A percentile compares a stretch with the other conserved stretches of the same genome.
Conservation (phyloP, 2,888 invertebrate species). For the Tachina grossa region DNA sequence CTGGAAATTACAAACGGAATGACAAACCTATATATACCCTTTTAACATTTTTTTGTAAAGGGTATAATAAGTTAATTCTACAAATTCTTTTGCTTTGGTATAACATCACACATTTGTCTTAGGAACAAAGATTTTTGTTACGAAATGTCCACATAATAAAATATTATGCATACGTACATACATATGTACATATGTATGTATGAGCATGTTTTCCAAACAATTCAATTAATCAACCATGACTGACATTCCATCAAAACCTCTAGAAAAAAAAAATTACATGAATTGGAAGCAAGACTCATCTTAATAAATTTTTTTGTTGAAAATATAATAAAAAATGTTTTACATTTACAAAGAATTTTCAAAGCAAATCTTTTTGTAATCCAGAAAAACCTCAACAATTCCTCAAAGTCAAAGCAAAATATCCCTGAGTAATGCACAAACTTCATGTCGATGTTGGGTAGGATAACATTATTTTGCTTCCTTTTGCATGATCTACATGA, state of each 20-base stretch:
- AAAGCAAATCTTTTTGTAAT: conserved; percentile 25
- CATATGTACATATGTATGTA: background rate
- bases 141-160: background rate
- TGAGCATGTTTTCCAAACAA: background rate
- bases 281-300: conserved; percentile 20
- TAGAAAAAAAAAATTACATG: conserved; percentile 24
- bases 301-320: background rate
- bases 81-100: background rate
- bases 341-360: conserved; percentile 3
- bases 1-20: no score
- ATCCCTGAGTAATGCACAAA: conserved; percentile 31
- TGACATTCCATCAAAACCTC: conserved; percentile 56
- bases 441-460: background rate
- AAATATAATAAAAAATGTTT: background rate
- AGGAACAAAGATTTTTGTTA: background rate
- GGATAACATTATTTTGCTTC: background rate
- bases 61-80: no score
- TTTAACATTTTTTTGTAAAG: no score
- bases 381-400: conserved; percentile 53
- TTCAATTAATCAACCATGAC: conserved; percentile 61
- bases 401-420: conserved; percentile 21
- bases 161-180: background rate
- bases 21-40: no score
- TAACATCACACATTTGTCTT: background rate
- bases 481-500: conserved; percentile 58